phyloP scores from a whole-genome alignment of 2,113 vertebrate genomes.

The Scatophagus argus region DNA sequence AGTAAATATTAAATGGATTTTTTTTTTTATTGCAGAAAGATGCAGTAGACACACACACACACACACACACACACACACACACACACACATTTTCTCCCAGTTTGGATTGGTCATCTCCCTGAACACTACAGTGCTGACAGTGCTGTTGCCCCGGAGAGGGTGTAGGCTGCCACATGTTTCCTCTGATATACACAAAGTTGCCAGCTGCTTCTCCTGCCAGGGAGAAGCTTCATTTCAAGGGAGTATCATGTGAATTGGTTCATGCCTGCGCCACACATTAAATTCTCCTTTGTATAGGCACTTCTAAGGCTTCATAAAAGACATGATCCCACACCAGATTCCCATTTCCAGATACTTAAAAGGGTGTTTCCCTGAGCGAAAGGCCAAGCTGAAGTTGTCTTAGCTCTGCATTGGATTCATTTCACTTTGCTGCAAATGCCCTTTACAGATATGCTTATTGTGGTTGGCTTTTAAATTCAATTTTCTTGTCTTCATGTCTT shows the following conservation, averaged over 20 bases:
- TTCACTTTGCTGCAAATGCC: neutral
- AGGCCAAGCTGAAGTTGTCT: neutral
- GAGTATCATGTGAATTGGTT: neutral
- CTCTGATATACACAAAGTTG: constrained; percentile 13
- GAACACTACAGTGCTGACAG: neutral
- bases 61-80: too few species aligned
- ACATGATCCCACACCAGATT: neutral
- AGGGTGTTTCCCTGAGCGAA: neutral
- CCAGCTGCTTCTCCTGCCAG: constrained; percentile 17
- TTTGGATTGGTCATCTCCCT: neutral
- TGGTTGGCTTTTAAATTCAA: neutral
- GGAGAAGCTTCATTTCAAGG: neutral
- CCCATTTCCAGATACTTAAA: neutral
- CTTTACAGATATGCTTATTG: neutral
- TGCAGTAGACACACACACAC: too few species aligned
- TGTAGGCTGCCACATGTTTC: constrained; percentile 8
- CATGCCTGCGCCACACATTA: neutral
- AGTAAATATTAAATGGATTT: too few species aligned
- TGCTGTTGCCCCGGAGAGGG: constrained; percentile 3
- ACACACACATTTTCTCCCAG: neutral
- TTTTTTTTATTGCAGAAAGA: neutral
- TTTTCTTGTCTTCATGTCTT: neutral
- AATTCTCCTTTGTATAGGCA: neutral
- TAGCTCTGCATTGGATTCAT: neutral
- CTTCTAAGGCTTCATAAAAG: neutral